Evolutionary conservation across 2,888 invertebrate genomes (phyloP).

Genomic region (Scelioninae gen. 1): DNA sequence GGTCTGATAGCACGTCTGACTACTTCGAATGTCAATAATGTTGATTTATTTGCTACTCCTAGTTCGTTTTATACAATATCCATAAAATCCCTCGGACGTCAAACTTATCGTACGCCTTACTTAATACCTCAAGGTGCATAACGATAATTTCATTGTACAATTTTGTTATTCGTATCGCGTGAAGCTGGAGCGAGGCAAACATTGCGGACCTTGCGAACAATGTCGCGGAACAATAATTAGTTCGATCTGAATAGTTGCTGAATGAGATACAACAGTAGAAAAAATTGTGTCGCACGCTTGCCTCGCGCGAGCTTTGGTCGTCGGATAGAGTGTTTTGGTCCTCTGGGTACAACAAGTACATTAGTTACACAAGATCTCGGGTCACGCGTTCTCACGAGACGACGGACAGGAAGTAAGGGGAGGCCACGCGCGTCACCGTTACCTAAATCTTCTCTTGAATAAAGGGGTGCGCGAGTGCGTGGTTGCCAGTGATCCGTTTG

Average conservation of each 20-base stretch:
- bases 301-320: conserved; percentile 30
- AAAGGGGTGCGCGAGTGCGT: conserved; percentile 96
- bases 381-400: conserved; percentile 37
- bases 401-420: conserved; percentile 50
- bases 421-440: conserved; percentile 74
- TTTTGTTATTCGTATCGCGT: conserved; percentile 42
- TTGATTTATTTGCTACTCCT: conserved; percentile 67
- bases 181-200: conserved; percentile 21
- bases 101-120: conserved; percentile 55
- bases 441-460: conserved; percentile 95
- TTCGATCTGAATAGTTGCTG: no score
- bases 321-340: conserved; percentile 44
- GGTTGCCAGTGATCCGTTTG: conserved; percentile 96
- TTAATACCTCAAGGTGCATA: conserved; percentile 59
- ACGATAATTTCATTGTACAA: conserved; percentile 66
- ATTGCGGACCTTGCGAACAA: no score
- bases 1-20: conserved; percentile 25
- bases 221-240: no score
- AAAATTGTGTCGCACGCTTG: background rate
- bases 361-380: conserved; percentile 45
- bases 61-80: conserved; percentile 64
- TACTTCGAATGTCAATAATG: conserved; percentile 60
- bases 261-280: no score
- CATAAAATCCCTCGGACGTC: conserved; percentile 53
- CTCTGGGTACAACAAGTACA: conserved; percentile 53